Evolutionary conservation across 53 echinoderm and acorn worm genomes (phyloP).

Genomic region (Hippasteria phrygiana): DNA sequence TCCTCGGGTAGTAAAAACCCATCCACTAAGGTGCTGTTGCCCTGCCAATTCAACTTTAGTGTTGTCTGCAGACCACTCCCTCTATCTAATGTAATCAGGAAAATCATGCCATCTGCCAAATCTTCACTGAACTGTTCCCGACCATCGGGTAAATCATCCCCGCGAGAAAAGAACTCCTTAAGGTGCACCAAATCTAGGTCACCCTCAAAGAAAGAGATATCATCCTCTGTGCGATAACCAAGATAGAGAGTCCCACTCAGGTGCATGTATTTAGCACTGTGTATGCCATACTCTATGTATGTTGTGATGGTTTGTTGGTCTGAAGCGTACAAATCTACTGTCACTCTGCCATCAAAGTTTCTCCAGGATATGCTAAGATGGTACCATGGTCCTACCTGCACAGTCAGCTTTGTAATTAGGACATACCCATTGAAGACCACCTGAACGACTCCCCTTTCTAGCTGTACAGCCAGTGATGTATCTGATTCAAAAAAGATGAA

Average conservation of each 20-base stretch:
- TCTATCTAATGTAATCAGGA: conserved; percentile 72
- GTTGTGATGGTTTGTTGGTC: conserved; percentile 32
- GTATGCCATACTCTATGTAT: conserved; percentile 60
- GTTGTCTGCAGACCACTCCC: conserved; percentile 66
- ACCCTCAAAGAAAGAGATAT: conserved; percentile 47
- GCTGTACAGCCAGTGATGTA: conserved; percentile 53
- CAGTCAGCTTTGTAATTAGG: conserved; percentile 58
- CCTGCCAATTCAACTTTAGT: background rate
- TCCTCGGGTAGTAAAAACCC: conserved; percentile 52
- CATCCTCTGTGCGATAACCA: conserved; percentile 52
- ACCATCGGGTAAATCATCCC: conserved; percentile 2
- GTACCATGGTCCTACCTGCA: conserved; percentile 61
- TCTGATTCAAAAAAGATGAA: conserved; percentile 61
- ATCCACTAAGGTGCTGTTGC: conserved; percentile 1
- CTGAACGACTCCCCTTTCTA: conserved; percentile 20
- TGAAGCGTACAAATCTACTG: conserved; percentile 61
- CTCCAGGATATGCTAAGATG: conserved; percentile 76
- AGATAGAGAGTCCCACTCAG: conserved; percentile 61
- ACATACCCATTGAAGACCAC: conserved; percentile 42
- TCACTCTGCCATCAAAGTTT: conserved; percentile 80
- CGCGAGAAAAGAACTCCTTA: conserved; percentile 41
- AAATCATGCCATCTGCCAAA: conserved; percentile 52
- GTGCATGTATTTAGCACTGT: conserved; percentile 20
- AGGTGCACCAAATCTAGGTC: conserved; percentile 70
- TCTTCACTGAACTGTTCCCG: conserved; percentile 50